Evolutionary conservation across 2,888 invertebrate genomes (phyloP).

Genomic region (Tetanocera ferruginea): DNA sequence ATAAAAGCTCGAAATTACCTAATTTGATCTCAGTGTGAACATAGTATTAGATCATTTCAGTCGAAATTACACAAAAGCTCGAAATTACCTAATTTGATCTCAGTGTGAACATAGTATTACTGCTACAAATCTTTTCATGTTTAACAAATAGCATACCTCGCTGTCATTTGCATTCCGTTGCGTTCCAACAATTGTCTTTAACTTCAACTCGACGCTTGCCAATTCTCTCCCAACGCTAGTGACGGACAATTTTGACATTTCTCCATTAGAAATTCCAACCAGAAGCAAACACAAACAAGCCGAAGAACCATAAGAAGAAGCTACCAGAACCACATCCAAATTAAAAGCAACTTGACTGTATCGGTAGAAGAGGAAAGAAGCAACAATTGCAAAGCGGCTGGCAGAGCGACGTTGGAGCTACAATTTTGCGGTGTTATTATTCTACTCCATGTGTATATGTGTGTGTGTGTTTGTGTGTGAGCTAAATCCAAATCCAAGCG

Average conservation of each 20-base stretch:
- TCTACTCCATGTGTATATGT: neutral
- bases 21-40: no score
- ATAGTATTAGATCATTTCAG: no score
- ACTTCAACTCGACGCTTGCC: neutral
- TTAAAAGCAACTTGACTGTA: neutral
- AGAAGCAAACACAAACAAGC: neutral
- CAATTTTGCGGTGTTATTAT: neutral
- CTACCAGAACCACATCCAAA: neutral
- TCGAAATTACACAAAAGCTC: no score
- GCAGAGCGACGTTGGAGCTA: neutral
- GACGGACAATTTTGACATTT: neutral
- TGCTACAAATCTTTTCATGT: no score
- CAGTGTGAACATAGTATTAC: no score
- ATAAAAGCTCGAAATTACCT: neutral
- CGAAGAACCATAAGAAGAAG: neutral
- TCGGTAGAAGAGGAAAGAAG: neutral
- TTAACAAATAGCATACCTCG: neutral
- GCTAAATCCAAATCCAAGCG: slow-evolving; percentile 17
- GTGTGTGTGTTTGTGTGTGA: neutral
- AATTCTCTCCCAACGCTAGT: neutral
- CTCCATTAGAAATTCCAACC: neutral
- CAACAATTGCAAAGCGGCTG: neutral
- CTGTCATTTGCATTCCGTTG: neutral
- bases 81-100: no score
- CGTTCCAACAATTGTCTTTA: neutral